Percentiles rank a stretch among this genome's conserved stretches.
Conservation (phyloP, 2,888 invertebrate species). For the Aporophyla nigra region DNA sequence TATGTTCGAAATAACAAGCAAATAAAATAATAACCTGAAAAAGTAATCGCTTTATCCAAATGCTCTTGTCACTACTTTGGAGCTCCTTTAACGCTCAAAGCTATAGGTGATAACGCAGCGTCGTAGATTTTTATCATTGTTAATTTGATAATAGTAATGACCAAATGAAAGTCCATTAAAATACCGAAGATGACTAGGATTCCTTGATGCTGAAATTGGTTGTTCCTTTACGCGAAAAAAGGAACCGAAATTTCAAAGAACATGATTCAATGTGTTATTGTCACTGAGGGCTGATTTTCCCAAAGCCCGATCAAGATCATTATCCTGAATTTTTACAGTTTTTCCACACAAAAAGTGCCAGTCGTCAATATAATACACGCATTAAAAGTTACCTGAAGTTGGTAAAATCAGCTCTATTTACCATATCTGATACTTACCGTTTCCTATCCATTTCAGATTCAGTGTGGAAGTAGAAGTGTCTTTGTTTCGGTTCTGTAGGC, state of each 20-base stretch:
- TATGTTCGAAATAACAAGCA: no score
- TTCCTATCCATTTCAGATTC: constrained; percentile 98
- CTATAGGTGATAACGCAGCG: no score
- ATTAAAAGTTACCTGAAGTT: neutral
- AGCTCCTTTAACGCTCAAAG: no score
- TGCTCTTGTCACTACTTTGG: no score
- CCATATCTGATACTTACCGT: constrained; percentile 91
- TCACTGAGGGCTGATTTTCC: neutral
- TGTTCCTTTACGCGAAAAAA: no score
- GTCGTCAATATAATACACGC: neutral
- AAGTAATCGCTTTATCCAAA: no score
- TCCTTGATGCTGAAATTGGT: neutral
- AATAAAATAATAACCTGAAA: no score
- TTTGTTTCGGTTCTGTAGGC: constrained; percentile 96
- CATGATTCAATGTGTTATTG: neutral
- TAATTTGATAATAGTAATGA: no score
- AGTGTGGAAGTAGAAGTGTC: constrained; percentile 97
- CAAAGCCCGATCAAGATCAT: neutral
- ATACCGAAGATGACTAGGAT: neutral
- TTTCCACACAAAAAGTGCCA: neutral
- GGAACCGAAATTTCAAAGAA: neutral
- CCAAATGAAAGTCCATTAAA: no score
- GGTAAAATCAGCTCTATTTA: neutral
- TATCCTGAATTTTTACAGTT: neutral
- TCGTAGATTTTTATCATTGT: no score